Percentiles rank a stretch among this genome's conserved stretches.
phyloP scores from a whole-genome alignment of 2,888 invertebrate genomes.

The Stenodera caucasica region DNA sequence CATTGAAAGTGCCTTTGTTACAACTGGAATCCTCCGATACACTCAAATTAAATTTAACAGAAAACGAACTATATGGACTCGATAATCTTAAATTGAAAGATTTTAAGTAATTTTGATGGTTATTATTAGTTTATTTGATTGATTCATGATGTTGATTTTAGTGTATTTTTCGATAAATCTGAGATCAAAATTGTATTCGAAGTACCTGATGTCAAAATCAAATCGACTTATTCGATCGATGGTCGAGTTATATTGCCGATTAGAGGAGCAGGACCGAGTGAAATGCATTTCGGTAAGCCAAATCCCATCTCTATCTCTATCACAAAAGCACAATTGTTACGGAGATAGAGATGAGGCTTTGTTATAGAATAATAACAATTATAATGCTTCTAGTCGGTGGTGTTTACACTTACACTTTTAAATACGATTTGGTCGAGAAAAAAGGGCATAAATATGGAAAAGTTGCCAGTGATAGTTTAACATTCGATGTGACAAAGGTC shows the following conservation, averaged over 20 bases:
- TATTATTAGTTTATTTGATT: not conserved
- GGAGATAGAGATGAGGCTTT: too few relatives aligned
- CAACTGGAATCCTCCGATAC: slow-evolving; percentile 35
- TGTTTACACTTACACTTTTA: slow-evolving; percentile 38
- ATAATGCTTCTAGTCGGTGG: slow-evolving; percentile 36
- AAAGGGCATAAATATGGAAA: slow-evolving; percentile 39
- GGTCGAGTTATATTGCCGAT: slow-evolving; percentile 48
- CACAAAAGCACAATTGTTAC: too few relatives aligned
- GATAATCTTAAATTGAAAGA: slow-evolving; percentile 33
- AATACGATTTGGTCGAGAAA: slow-evolving; percentile 38
- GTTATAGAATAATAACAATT: not conserved
- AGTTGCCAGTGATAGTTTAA: slow-evolving; percentile 24
- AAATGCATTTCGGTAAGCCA: slow-evolving; percentile 39
- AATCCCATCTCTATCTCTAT: too few relatives aligned
- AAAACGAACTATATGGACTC: slow-evolving; percentile 39
- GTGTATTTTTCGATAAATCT: slow-evolving; percentile 24
- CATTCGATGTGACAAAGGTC: slow-evolving; percentile 30
- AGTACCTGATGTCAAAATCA: slow-evolving; percentile 12
- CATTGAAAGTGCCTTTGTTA: slow-evolving; percentile 40
- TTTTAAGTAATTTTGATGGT: slow-evolving; percentile 24
- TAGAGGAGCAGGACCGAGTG: slow-evolving; percentile 43
- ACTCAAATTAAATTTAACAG: slow-evolving; percentile 37
- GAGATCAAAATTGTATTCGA: slow-evolving; percentile 14
- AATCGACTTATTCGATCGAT: slow-evolving; percentile 40
- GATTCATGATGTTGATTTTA: slow-evolving; percentile 24